Evolutionary conservation across 1,140 invertebrate species (phyloP), one percentile per base, ranked within the genome.

Genomic region (Drosophila yakuba): DNA sequence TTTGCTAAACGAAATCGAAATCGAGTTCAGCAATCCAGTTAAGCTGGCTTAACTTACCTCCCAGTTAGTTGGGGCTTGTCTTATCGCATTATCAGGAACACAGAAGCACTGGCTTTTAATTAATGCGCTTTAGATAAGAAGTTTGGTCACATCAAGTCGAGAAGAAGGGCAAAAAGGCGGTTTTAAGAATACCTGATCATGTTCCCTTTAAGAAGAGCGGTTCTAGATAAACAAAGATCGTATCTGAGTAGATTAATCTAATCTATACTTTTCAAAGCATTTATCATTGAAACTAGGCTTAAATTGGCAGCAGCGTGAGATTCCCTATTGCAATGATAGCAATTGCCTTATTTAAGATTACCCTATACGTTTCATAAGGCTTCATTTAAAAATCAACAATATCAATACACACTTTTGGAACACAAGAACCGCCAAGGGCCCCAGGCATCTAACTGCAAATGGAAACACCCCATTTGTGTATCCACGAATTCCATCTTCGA

Each of bases 401-500:
- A 32, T 32, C 32, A 32, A 32, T 8, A 32, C 8, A 32, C 8
- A 32, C 7, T 32, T 32, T 32, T 32, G 32, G 32, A 32, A 32
- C 43, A 60, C 41, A 64, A 60, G 43, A 59, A 71, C 32, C 15
- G 47, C 20, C 44, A 25, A 57, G 47, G 11, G 10, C 77, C 81
- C 38, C n/a, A 14, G 61, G 81, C 69, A 32, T 59, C 66, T 86
- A 88, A 83, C 81, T 80, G 81, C 81, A 80, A 52, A 43, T 54
- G 20, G 15, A 15, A 23, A 2, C 6, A 14, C 15, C 15, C n/a
- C 59, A 51, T 39, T 36, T 52, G 41, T 45, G 12, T 35, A 35
- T 8, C n/a, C 43, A 35, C 25, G 35, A 17, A 23, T 32, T 20
- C 25, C 15, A 15, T n/a, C 32, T 45, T 36, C 32, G 32, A 63